phyloP scores from a whole-genome alignment of 2,888 invertebrate genomes.

The Diadromus collaris region DNA sequence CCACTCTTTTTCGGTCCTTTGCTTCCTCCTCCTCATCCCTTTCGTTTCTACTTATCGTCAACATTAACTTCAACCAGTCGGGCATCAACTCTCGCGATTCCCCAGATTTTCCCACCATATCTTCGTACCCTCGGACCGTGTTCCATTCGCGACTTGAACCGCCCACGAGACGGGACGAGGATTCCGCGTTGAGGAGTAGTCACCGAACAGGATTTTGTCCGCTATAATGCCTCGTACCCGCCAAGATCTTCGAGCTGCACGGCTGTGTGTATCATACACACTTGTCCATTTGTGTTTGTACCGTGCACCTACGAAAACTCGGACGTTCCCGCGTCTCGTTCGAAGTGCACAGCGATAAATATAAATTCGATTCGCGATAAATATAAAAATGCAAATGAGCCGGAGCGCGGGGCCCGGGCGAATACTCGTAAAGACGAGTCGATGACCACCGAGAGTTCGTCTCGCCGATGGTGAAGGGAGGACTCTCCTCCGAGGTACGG shows the following conservation, averaged over 20 bases:
- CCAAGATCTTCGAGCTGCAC: constrained; percentile 15
- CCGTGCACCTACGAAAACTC: constrained; percentile 42
- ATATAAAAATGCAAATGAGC: constrained; percentile 76
- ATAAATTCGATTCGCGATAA: constrained; percentile 71
- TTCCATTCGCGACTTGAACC: constrained; percentile 42
- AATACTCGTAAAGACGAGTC: constrained; percentile 56
- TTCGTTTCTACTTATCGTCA: constrained; percentile 17
- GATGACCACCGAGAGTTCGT: constrained; percentile 64
- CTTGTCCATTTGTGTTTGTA: constrained; percentile 23
- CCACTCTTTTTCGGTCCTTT: neutral
- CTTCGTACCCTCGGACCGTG: constrained; percentile 25
- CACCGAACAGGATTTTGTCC: constrained; percentile 58
- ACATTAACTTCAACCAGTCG: constrained; percentile 20
- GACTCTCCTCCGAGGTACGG: constrained; percentile 43
- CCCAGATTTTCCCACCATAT: constrained; percentile 49
- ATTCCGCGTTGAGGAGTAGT: constrained; percentile 56
- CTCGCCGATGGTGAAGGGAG: constrained; percentile 50
- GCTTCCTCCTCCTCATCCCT: constrained; percentile 7
- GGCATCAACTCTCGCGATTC: constrained; percentile 33
- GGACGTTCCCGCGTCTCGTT: constrained; percentile 47
- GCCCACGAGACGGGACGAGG: constrained; percentile 53
- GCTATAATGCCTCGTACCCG: constrained; percentile 32
- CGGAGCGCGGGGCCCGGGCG: constrained; percentile 52
- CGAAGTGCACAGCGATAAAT: constrained; percentile 61
- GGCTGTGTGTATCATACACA: constrained; percentile 27